Base-by-base conservation (phyloP, 2,797 vertebrate species). In the Bryconaethiops microstoma region DNA sequence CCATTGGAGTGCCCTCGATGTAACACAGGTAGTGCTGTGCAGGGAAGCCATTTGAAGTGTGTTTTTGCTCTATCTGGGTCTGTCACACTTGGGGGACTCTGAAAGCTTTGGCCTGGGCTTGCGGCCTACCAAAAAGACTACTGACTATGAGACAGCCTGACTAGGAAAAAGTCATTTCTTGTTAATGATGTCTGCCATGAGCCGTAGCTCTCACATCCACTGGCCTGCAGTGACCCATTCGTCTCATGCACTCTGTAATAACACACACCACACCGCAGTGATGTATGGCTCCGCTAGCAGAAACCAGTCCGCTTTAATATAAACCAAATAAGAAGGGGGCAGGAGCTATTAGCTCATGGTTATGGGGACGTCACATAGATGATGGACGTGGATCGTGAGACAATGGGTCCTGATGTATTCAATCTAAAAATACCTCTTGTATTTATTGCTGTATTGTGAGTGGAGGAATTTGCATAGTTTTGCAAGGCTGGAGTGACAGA, bases 161-260 rank as follows among this genome's bases (percentile, higher is more conserved):
- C 25, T 87, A 81, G 89, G 85, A 81, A 89, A 91, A 83, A 88
- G 85, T 87, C 84, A 21, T 21, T 90, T 86, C 86, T 90, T 39
- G 5, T 89, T 88, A 85, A 90, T 87, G 84, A 87, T 82, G 57
- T 84, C 81, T 87, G 86, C 85, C 86, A 88, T 29, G 84, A 85
- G 52, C 83, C 86, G 84, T 88, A 81, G 86, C 71, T 86, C 82
- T 74, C 80, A 78, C 54, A 82, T 40, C 67, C 86, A 85, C 84
- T 77, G 82, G 75, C 74, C 85, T 76, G 62, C 8, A 8, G 62
- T 77, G 82, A 90, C 76, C 81, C 76, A 86, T 81, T 86, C 63
- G 68, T 86, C 75, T 76, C 39, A 81, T 55, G 62, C 35, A 57
- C 14, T 6, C 9, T 71, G 42, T 59, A 81, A 39, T 82, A 80